Evolutionary conservation across 2,888 invertebrate genomes (phyloP), one percentile per base, ranked within the genome.

Genomic region (Synanthedon myopaeformis): DNA sequence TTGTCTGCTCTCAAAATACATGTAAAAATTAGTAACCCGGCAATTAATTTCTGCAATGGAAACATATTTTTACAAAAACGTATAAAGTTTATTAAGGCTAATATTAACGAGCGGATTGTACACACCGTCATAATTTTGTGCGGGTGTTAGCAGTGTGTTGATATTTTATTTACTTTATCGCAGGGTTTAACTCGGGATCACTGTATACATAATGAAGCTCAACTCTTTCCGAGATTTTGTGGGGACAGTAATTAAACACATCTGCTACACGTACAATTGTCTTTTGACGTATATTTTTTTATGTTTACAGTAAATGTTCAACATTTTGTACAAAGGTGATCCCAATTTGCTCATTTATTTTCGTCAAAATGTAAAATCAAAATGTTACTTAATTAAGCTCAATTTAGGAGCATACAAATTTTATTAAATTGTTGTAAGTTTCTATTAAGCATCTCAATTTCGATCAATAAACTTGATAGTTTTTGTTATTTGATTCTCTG

Each of bases 241-340:
- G 69, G 80, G 82, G 75, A 79, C 79, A 78, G 81, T 82, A 81
- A 84, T 87, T 83, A 83, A 82, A 78, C 78, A 80, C 86, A 85
- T 83, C 81, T 83, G 85, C 69, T 76, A 74, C 81, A 72, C 72
- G 72, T 76, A 74, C 73, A 72, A 77, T 78, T 74, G 70, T 73
- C 70, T 77, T 72, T 71, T 69, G 60, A 64, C 56, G 60, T 63
- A 63, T 61, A 65, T 71, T 35, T 23, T 75, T 73, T 70, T 69
- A 72, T 74, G 71, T 73, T 75, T 76, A 72, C 70, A 63, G 66
- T 56, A 56, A 60, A 58, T 13, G 45, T 45, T 65, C 63, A 69
- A 74, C 62, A 66, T 70, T 74, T 67, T 63, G 63, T 62, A 12
- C 14, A 63, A 65, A 45, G 2, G 35, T 10, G 35, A 10, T 35